A percentile compares a stretch with the other conserved stretches of the same genome.
Evolutionary conservation across 2,888 invertebrate genomes (phyloP).

Genomic region (Temnothorax rugatulus): DNA sequence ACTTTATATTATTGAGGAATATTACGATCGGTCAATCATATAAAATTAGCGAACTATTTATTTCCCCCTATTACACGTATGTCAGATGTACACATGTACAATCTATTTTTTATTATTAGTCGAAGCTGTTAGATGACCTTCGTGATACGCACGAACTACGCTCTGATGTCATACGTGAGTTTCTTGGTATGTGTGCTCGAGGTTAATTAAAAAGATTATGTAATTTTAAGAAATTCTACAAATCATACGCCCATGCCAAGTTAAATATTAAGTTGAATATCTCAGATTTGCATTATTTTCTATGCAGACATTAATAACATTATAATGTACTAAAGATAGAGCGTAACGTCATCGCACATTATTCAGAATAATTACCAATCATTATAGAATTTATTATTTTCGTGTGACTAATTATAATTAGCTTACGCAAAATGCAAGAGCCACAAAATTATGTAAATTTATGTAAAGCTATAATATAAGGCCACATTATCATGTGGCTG

Average conservation of each 20-base stretch:
- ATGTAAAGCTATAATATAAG: slow-evolving; percentile 6
- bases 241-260: not conserved
- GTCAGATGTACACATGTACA: not conserved
- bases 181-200: not conserved
- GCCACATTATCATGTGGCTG: not conserved
- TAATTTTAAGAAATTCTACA: not conserved
- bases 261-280: not conserved
- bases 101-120: slow-evolving; percentile 19
- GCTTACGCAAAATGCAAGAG: not conserved
- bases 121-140: slow-evolving; percentile 19
- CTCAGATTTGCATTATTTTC: not conserved
- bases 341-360: not conserved
- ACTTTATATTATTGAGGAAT: not conserved
- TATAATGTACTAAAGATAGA: not conserved
- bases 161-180: not conserved
- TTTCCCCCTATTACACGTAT: not conserved
- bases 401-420: not conserved
- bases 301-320: not conserved
- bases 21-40: slow-evolving; percentile 14
- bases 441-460: slow-evolving; percentile 9
- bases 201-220: not conserved
- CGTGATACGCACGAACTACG: slow-evolving; percentile 2
- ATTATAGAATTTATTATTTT: slow-evolving; percentile 1
- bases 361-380: not conserved
- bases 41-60: not conserved